Evolutionary conservation across 1,140 invertebrate genomes (phyloP).

Genomic region (Hirudo medicinalis): DNA sequence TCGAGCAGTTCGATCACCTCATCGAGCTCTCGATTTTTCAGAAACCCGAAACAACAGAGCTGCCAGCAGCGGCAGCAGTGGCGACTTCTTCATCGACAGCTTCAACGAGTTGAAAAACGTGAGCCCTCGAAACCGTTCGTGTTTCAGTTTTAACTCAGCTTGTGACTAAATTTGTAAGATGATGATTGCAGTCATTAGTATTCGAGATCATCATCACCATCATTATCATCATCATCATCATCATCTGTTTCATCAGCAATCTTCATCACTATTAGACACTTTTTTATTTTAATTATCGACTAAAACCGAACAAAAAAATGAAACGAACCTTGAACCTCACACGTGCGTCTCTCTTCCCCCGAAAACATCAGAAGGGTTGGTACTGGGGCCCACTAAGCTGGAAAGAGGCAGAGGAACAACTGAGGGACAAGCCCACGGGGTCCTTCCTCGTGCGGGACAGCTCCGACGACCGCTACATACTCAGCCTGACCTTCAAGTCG

Average conservation of each 20-base stretch:
- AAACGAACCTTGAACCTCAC: not conserved
- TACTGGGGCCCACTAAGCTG: constrained; percentile 94
- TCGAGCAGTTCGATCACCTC: too few relatives aligned
- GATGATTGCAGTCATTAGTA: too few relatives aligned
- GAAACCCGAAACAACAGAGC: not conserved
- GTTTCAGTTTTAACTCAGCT: too few relatives aligned
- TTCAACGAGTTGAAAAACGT: constrained; percentile 2
- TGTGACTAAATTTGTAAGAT: too few relatives aligned
- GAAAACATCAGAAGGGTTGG: constrained; percentile 70
- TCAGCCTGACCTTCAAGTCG: constrained; percentile 86
- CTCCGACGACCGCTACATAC: constrained; percentile 91
- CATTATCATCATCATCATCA: too few relatives aligned
- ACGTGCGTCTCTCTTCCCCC: not conserved
- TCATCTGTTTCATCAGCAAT: too few relatives aligned
- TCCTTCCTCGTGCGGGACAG: constrained; percentile 88
- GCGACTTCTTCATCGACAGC: not conserved
- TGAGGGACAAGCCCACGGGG: constrained; percentile 81
- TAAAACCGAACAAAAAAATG: too few relatives aligned
- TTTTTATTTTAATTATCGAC: too few relatives aligned
- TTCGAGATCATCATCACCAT: too few relatives aligned
- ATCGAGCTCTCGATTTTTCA: too few relatives aligned
- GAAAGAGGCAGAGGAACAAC: constrained; percentile 79
- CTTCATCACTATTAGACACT: too few relatives aligned
- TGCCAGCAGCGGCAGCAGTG: not conserved
- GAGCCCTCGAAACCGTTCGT: not conserved